Evolutionary conservation across 2,888 invertebrate genomes (phyloP).

Genomic region (Stramonita haemastoma): DNA sequence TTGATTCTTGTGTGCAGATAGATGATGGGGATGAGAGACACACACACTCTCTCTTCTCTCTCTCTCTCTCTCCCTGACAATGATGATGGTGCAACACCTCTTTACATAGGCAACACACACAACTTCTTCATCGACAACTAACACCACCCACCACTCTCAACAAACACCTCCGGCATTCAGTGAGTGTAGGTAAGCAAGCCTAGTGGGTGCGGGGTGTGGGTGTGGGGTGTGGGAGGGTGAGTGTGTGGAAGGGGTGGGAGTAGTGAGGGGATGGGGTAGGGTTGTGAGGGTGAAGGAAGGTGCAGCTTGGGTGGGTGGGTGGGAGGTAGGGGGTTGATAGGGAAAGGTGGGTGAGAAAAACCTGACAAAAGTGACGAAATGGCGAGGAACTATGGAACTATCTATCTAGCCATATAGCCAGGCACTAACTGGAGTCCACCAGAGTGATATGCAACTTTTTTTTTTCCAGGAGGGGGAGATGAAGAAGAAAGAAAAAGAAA

Average conservation of each 20-base stretch:
- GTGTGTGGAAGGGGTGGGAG: background rate
- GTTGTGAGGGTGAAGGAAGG: background rate
- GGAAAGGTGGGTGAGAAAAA: background rate
- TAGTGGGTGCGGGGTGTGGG: background rate
- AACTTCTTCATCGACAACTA: background rate
- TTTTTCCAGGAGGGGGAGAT: background rate
- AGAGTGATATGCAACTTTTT: background rate
- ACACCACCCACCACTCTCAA: too few species aligned
- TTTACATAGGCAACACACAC: background rate
- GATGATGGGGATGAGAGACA: background rate
- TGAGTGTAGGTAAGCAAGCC: background rate
- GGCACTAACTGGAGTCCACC: background rate
- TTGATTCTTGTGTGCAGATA: background rate
- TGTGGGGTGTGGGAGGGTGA: background rate
- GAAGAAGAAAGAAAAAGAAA: background rate
- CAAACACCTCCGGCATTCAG: background rate
- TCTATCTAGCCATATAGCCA: background rate
- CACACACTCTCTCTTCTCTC: background rate
- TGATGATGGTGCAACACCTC: background rate
- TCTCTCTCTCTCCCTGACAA: too few species aligned
- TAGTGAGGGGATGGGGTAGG: background rate
- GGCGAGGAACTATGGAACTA: background rate
- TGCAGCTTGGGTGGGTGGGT: background rate
- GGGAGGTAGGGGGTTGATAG: background rate
- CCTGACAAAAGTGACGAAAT: background rate